Conservation (phyloP, 2,797 vertebrate genomes). For the Eulemur mongoz region DNA sequence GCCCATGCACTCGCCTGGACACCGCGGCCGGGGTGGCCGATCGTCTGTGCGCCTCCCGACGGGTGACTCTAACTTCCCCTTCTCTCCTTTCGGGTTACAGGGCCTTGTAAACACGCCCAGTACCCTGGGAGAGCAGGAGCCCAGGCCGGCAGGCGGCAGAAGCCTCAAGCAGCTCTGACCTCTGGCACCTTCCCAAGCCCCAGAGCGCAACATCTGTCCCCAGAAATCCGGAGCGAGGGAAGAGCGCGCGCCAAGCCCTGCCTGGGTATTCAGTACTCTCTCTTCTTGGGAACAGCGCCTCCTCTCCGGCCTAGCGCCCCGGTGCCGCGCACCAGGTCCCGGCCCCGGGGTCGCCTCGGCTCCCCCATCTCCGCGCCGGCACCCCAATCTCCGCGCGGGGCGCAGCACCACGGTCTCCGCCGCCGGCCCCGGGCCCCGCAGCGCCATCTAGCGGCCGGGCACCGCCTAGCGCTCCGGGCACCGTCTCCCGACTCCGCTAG, state of each 20-base stretch:
- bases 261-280: background rate
- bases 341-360: background rate
- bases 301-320: fast-evolving
- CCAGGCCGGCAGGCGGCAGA: too few relatives aligned
- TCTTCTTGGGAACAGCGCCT: background rate
- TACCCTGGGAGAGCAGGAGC: background rate
- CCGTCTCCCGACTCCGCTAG: background rate
- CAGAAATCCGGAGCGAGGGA: background rate
- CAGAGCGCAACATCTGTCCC: background rate
- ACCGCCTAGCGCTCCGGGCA: background rate
- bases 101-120: background rate
- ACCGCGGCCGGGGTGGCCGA: background rate
- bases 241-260: background rate
- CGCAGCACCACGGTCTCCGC: background rate
- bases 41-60: fast-evolving
- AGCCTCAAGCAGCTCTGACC: background rate
- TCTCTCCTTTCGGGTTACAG: background rate
- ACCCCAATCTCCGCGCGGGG: background rate
- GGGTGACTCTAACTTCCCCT: background rate
- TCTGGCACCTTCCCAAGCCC: background rate
- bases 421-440: constrained; percentile 27
- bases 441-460: constrained; percentile 60
- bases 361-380: background rate
- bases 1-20: background rate
- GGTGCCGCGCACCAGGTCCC: background rate